phyloP scores from a whole-genome alignment of 2,888 invertebrate genomes.

The Sesia apiformis region DNA sequence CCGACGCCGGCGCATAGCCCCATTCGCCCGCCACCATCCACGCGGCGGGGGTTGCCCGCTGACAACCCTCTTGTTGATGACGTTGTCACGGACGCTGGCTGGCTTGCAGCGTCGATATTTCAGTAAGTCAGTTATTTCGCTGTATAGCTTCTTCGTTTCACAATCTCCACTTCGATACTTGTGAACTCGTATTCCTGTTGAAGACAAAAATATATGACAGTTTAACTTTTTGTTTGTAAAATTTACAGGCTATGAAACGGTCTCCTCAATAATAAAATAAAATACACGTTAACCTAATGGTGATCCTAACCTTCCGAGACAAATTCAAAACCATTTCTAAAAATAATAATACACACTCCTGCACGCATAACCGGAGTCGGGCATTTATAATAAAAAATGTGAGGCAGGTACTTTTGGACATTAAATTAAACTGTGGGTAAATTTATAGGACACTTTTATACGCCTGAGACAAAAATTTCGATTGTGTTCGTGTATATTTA shows the following conservation, averaged over 20 bases:
- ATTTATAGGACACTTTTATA: conserved; percentile 75
- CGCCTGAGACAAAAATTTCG: conserved; percentile 73
- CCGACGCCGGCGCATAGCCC: conserved; percentile 73
- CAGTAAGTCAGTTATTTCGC: conserved; percentile 1
- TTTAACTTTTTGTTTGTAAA: background rate
- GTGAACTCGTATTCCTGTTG: conserved; percentile 16
- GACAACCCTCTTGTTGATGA: conserved; percentile 24
- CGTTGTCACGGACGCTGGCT: conserved; percentile 26
- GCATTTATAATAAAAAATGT: conserved; percentile 63
- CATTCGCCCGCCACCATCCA: conserved; percentile 75
- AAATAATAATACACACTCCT: conserved; percentile 65
- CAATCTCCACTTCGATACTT: conserved; percentile 3
- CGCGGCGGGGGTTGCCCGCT: conserved; percentile 66
- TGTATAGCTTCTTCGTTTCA: conserved; percentile 7
- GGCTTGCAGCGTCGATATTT: conserved; percentile 1
- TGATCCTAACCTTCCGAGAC: conserved; percentile 33
- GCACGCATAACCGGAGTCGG: conserved; percentile 63
- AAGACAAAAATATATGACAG: conserved; percentile 13
- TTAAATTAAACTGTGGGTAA: conserved; percentile 74
- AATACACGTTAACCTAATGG: conserved; percentile 3
- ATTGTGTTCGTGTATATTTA: conserved; percentile 73
- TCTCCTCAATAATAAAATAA: background rate
- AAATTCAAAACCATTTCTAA: conserved; percentile 67
- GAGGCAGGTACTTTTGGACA: conserved; percentile 72
- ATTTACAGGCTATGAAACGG: background rate